phyloP scores from a whole-genome alignment of 2,888 invertebrate genomes.

The Proisotoma minuta region DNA sequence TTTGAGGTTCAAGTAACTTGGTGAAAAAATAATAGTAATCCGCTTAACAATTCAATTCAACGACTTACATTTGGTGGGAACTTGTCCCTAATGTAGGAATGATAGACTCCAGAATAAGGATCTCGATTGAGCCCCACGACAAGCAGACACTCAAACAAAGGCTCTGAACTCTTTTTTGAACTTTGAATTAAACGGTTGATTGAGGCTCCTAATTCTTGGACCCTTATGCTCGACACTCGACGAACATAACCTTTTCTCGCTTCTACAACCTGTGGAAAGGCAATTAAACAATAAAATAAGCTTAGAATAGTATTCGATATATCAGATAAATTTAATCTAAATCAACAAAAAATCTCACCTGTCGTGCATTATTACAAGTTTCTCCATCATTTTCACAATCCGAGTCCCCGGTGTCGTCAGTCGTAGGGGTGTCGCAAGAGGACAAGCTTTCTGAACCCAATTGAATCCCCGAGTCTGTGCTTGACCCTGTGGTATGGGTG shows the following conservation, averaged over 20 bases:
- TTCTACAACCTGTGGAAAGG: slow-evolving; percentile 55
- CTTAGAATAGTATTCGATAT: too few relatives aligned
- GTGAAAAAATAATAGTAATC: too few relatives aligned
- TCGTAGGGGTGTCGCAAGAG: slow-evolving; percentile 47
- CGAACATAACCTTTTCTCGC: slow-evolving; percentile 64
- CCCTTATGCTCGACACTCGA: slow-evolving; percentile 51
- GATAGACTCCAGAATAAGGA: slow-evolving; percentile 51
- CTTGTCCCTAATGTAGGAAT: slow-evolving; percentile 66
- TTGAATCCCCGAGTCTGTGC: slow-evolving; percentile 47
- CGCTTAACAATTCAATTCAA: too few relatives aligned
- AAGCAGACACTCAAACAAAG: slow-evolving; percentile 64
- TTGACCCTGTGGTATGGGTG: too few relatives aligned
- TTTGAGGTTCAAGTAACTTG: too few relatives aligned
- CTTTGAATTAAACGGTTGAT: slow-evolving; percentile 38
- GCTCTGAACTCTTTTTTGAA: slow-evolving; percentile 35
- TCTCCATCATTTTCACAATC: slow-evolving; percentile 47
- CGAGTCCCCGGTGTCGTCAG: slow-evolving; percentile 46
- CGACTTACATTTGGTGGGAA: slow-evolving; percentile 64
- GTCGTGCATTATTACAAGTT: slow-evolving; percentile 40
- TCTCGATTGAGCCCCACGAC: slow-evolving; percentile 65
- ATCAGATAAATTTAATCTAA: neutral
- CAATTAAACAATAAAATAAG: too few relatives aligned
- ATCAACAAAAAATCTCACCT: slow-evolving; percentile 30
- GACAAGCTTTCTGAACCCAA: slow-evolving; percentile 47
- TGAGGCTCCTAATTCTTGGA: slow-evolving; percentile 41